phyloP scores from a whole-genome alignment of 2,888 invertebrate genomes.

The Ennomos fuscantarius region DNA sequence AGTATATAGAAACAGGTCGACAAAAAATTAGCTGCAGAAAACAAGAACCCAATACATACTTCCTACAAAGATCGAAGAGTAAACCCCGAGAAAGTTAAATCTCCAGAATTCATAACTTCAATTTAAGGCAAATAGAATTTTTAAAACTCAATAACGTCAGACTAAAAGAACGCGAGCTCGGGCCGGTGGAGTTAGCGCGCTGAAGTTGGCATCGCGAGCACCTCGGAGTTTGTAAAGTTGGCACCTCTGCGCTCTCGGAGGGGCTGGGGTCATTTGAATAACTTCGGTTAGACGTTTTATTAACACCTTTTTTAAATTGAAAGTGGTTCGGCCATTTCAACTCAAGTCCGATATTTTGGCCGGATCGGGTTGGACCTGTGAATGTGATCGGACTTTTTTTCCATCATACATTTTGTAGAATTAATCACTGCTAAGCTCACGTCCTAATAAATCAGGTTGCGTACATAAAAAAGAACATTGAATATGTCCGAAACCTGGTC shows the following conservation, averaged over 20 bases:
- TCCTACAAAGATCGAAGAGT: no score
- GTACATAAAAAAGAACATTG: no score
- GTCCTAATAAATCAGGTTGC: no score
- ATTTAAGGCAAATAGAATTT: not conserved
- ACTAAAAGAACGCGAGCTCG: slow-evolving; percentile 4
- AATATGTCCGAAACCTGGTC: no score
- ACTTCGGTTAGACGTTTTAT: not conserved
- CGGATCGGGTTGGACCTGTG: no score
- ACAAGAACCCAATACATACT: no score
- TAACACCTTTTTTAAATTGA: not conserved
- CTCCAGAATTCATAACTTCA: slow-evolving; percentile 4
- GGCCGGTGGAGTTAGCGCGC: slow-evolving; percentile 1
- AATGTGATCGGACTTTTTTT: no score
- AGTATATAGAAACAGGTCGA: no score
- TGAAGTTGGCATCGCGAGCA: slow-evolving; percentile 3
- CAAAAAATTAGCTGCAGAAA: no score
- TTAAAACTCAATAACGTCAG: slow-evolving; percentile 7
- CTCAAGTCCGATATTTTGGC: not conserved
- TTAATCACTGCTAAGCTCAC: no score
- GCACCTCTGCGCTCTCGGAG: not conserved
- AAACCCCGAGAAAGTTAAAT: slow-evolving; percentile 1
- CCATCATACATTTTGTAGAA: no score
- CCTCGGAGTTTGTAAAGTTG: slow-evolving; percentile 6
- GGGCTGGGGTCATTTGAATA: not conserved
- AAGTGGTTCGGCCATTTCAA: not conserved